These are phyloP conservation scores for Seriola aureovittata DNA, from an alignment of 2,113 vertebrate species.

Conservation along the genomic window DNA sequence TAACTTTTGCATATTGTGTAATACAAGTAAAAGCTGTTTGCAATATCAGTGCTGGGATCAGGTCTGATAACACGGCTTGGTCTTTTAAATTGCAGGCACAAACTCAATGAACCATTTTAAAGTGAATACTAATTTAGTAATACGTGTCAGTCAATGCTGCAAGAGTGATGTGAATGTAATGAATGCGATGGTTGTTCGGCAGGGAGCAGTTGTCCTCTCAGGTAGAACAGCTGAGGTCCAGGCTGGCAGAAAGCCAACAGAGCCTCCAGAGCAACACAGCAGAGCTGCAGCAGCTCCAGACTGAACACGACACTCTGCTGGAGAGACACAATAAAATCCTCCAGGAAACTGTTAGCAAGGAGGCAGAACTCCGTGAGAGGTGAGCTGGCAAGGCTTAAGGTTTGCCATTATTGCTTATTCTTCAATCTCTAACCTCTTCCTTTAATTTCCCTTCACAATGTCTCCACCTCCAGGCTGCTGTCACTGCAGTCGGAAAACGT, in stretches of 20 bases:
- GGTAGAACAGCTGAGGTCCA: slow-evolving; percentile 90
- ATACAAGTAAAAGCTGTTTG: neutral
- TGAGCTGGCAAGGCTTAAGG: slow-evolving; percentile 60
- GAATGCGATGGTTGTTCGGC: slow-evolving; percentile 21
- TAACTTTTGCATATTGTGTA: neutral
- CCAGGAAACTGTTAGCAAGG: slow-evolving; percentile 93
- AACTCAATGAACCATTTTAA: neutral
- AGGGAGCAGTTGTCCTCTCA: slow-evolving; percentile 90
- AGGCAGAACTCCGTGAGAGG: slow-evolving; percentile 96
- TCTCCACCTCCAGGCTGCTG: slow-evolving; percentile 85
- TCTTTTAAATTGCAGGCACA: neutral
- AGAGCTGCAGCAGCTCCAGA: slow-evolving; percentile 92
- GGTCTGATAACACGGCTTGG: neutral
- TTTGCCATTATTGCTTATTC: neutral
- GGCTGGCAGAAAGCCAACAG: slow-evolving; percentile 91
- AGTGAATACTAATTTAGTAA: neutral
- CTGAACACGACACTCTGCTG: slow-evolving; percentile 92
- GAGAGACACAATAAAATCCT: slow-evolving; percentile 97
- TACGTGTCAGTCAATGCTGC: neutral
- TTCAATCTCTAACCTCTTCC: neutral
- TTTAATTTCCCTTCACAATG: neutral
- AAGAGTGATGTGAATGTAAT: neutral
- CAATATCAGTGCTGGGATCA: neutral
- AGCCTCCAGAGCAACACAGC: slow-evolving; percentile 84
- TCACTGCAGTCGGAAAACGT: slow-evolving; percentile 90